Percentiles rank a stretch among this genome's conserved stretches.
These are phyloP conservation scores for Sphaerophoria taeniata DNA, from an alignment of 2,888 invertebrate species.

Conservation along the genomic window DNA sequence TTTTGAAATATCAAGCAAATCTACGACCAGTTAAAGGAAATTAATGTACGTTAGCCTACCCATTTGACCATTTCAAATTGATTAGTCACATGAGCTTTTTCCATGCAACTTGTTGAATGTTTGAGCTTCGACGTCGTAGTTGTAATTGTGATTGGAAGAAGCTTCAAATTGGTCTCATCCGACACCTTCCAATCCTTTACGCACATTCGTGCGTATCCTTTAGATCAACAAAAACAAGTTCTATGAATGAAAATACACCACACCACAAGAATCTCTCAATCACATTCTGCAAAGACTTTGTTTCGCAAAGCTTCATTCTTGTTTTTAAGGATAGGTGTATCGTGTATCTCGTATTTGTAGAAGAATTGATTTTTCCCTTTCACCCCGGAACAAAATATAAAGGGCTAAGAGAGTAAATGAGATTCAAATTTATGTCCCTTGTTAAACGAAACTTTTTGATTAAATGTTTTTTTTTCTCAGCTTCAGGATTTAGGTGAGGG, in stretches of 20 bases:
- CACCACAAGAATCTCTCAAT: no score
- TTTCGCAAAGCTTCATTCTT: no score
- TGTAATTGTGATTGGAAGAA: no score
- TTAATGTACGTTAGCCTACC: neutral
- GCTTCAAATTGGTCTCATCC: no score
- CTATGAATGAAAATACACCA: constrained; percentile 55
- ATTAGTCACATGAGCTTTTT: constrained; percentile 55
- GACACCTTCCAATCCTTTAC: no score
- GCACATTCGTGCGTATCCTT: constrained; percentile 29
- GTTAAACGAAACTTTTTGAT: constrained; percentile 12
- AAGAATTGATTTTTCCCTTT: constrained; percentile 17
- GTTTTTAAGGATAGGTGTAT: no score
- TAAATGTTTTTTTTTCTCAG: constrained; percentile 10
- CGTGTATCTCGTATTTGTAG: no score
- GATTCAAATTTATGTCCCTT: constrained; percentile 30
- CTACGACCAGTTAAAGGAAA: neutral
- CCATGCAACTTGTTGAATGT: constrained; percentile 60
- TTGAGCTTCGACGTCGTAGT: neutral
- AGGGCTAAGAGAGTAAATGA: constrained; percentile 12
- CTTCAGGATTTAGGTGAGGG: neutral
- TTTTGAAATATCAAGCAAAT: neutral
- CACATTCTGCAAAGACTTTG: no score
- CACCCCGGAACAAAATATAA: neutral
- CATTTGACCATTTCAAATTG: neutral
- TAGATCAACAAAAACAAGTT: constrained; percentile 14